A percentile compares a stretch with the other conserved stretches of the same genome.
Conservation (phyloP, 1,140 invertebrate genomes). For the Apis cerana region DNA sequence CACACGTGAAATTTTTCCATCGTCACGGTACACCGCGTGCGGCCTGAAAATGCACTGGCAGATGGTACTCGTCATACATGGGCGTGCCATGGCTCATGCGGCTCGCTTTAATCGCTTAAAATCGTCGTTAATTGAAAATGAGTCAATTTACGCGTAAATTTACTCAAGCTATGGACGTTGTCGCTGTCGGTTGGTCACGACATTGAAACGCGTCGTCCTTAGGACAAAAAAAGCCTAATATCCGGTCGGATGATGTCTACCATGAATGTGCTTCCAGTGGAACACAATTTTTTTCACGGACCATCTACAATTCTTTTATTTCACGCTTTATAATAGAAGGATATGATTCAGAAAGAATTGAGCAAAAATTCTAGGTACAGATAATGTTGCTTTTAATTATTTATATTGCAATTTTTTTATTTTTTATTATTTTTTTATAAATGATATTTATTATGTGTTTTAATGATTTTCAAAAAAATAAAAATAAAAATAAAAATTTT, state of each 20-base stretch:
- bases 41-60: slow-evolving; percentile 39
- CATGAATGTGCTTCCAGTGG: background rate
- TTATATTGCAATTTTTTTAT: too few relatives aligned
- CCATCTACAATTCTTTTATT: background rate
- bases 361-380: background rate
- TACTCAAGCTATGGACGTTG: too few relatives aligned
- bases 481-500: too few relatives aligned
- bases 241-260: slow-evolving; percentile 7
- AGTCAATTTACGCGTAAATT: slow-evolving; percentile 60
- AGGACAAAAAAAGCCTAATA: slow-evolving; percentile 21
- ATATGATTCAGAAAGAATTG: background rate
- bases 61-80: slow-evolving; percentile 61
- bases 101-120: slow-evolving; percentile 55
- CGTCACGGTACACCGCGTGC: slow-evolving; percentile 45
- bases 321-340: too few relatives aligned
- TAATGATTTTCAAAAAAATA: too few relatives aligned
- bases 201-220: slow-evolving; percentile 28
- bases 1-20: slow-evolving; percentile 48
- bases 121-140: slow-evolving; percentile 65
- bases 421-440: too few relatives aligned
- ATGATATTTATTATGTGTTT: too few relatives aligned
- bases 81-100: slow-evolving; percentile 42
- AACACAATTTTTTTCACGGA: background rate
- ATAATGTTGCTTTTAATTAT: too few relatives aligned
- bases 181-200: slow-evolving; percentile 1